Conservation (phyloP, 1,140 invertebrate species). For the Calephelis nemesis region DNA sequence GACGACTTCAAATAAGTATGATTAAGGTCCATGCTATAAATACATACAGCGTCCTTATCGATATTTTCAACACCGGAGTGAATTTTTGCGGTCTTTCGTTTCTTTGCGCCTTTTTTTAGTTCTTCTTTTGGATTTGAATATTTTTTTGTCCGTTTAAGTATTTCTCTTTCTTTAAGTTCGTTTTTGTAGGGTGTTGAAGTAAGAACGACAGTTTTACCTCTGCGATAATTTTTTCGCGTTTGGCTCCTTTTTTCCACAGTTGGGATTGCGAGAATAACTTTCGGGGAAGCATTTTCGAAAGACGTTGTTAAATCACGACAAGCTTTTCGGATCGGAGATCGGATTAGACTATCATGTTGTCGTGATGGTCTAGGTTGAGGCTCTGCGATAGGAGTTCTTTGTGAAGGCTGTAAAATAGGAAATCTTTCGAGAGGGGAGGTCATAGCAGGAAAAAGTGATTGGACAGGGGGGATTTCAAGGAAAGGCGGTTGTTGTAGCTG, state of each 20-base stretch:
- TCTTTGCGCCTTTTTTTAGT: slow-evolving; percentile 36
- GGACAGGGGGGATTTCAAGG: neutral
- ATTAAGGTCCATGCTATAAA: slow-evolving; percentile 41
- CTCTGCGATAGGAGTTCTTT: neutral
- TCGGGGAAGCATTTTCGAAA: slow-evolving; percentile 38
- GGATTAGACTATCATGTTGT: slow-evolving; percentile 3
- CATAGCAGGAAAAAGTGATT: too few relatives aligned
- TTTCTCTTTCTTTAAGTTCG: slow-evolving; percentile 27
- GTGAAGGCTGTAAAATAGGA: neutral
- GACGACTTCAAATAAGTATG: slow-evolving; percentile 44
- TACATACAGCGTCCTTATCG: slow-evolving; percentile 43
- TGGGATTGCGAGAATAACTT: slow-evolving; percentile 39
- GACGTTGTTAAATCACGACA: slow-evolving; percentile 19
- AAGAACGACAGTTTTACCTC: slow-evolving; percentile 49
- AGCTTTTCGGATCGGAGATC: slow-evolving; percentile 4
- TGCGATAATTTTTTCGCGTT: slow-evolving; percentile 40
- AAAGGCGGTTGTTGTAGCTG: slow-evolving; percentile 10
- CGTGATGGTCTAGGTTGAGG: neutral
- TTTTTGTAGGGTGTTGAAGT: slow-evolving; percentile 47
- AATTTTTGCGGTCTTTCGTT: slow-evolving; percentile 36
- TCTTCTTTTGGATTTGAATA: slow-evolving; percentile 37
- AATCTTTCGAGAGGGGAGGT: neutral
- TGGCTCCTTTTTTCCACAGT: slow-evolving; percentile 32
- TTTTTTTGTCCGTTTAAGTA: slow-evolving; percentile 33
- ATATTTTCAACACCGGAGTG: slow-evolving; percentile 23